These are phyloP conservation scores for Galerucella calmariensis DNA, from an alignment of 2,888 invertebrate genomes.

Conservation along the genomic window DNA sequence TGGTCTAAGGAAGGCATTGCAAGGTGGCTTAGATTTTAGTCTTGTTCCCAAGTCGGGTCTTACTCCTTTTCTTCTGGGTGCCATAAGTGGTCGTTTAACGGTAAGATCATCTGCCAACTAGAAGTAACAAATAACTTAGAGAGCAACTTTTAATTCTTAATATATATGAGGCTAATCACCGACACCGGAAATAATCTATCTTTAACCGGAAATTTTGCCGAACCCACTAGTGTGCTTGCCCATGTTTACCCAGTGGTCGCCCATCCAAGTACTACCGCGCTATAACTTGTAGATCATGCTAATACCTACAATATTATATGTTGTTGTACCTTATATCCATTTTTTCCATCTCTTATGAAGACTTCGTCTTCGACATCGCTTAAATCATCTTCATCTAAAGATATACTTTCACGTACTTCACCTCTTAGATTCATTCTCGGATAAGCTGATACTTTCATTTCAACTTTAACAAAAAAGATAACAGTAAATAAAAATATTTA, in stretches of 20 bases:
- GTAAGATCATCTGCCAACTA: conserved; percentile 75
- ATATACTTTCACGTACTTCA: conserved; percentile 73
- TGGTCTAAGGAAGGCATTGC: conserved; percentile 72
- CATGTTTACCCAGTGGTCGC: no score
- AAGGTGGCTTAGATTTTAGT: conserved; percentile 68
- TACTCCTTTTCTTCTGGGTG: conserved; percentile 73
- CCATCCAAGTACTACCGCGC: no score
- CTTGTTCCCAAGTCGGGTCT: conserved; percentile 66
- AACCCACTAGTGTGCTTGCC: no score
- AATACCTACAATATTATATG: neutral
- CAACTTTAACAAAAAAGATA: conserved; percentile 15
- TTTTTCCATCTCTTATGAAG: conserved; percentile 78
- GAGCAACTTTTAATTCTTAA: neutral
- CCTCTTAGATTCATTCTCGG: conserved; percentile 70
- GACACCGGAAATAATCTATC: no score
- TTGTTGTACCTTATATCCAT: conserved; percentile 68
- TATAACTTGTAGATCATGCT: no score
- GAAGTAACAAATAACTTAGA: conserved; percentile 39
- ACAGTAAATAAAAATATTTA: conserved; percentile 1
- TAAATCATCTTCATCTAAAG: conserved; percentile 76
- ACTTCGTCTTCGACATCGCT: conserved; percentile 84
- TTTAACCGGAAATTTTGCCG: no score
- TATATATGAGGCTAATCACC: no score
- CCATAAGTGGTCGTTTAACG: conserved; percentile 79
- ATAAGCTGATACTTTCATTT: conserved; percentile 68